phyloP scores from a whole-genome alignment of 2,113 vertebrate genomes.

The Leuciscus idus region DNA sequence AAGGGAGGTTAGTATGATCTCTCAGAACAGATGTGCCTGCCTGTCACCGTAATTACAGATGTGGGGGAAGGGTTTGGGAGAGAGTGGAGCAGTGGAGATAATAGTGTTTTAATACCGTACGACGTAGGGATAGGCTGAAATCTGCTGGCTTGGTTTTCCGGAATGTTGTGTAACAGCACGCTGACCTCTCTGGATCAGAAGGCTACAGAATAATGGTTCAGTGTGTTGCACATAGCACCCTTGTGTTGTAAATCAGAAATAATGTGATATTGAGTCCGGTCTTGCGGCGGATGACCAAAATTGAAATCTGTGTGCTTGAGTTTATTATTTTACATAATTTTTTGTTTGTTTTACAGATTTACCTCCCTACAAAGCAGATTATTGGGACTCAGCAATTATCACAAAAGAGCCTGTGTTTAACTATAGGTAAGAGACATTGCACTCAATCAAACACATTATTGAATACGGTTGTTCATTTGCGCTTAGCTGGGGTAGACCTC shows the following conservation, averaged over 20 bases:
- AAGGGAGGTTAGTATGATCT: constrained; percentile 28
- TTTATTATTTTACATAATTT: background rate
- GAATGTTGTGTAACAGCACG: constrained; percentile 59
- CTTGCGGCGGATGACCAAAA: background rate
- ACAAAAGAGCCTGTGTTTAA: constrained; percentile 78
- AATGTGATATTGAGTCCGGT: background rate
- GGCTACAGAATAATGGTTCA: constrained; percentile 39
- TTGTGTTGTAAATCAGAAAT: background rate
- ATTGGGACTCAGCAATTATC: constrained; percentile 78
- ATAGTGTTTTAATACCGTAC: constrained; percentile 42
- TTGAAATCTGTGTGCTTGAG: background rate
- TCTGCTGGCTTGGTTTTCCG: constrained; percentile 39
- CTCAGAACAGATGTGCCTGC: constrained; percentile 53
- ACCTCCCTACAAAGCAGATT: constrained; percentile 57
- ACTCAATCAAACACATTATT: constrained; percentile 4
- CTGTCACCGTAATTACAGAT: constrained; percentile 51
- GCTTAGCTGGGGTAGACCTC: constrained; percentile 21
- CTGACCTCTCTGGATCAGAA: constrained; percentile 21
- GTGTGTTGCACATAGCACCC: background rate
- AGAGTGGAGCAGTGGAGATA: constrained; percentile 51
- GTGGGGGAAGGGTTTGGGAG: constrained; percentile 39
- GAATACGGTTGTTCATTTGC: constrained; percentile 30
- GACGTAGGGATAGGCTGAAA: constrained; percentile 43
- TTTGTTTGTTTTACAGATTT: constrained; percentile 33
- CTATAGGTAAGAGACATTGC: constrained; percentile 75